Evolutionary conservation across 2,113 vertebrate species (phyloP), one percentile per base, ranked within the genome.

Genomic region (Philantomba maxwellii): DNA sequence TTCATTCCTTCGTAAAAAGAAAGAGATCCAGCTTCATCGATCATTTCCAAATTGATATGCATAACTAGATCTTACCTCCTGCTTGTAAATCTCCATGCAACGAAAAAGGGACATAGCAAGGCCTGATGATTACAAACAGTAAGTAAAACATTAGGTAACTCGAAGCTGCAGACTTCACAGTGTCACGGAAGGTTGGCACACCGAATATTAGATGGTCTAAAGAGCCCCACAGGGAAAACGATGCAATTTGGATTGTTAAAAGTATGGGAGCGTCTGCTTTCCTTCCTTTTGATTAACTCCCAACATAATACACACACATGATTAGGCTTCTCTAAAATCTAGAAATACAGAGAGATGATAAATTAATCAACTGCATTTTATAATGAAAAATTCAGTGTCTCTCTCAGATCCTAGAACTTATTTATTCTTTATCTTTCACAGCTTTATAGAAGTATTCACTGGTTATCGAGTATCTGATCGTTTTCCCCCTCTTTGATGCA

Each of bases 301-400:
- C 92, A 94, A 94, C 91, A 91, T 15, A n/a, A 89, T 3, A 73
- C 86, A 96, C 81, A 93, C 90, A 95, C 12, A 87, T 89, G 97
- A 95, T 86, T 93, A 58, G 92, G 49, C 83, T 96, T 23, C 28
- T 97, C 53, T 98, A 93, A 91, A 94, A 81, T 77, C n/a, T 91
- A 87, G 6, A 47, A 93, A 94, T 93, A 62, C 91, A 91, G 60
- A 91, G 36, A 94, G 6, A 86, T 91, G 15, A 94, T 11, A 93
- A 98, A 97, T 96, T 90, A 98, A 92, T 33, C 62, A 55, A 78
- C 23, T 47, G 3, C 2, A 92, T 98, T 97, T 97, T 93, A 97
- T 80, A 94, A 81, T 96, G 81, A 97, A 58, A 33, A 92, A 86
- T 86, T 45, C 25, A 73, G 66, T 47, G 23, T 90, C 8, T 96